Base-by-base conservation (phyloP, 2,797 vertebrate species). In the Chelidonichthys spinosus region DNA sequence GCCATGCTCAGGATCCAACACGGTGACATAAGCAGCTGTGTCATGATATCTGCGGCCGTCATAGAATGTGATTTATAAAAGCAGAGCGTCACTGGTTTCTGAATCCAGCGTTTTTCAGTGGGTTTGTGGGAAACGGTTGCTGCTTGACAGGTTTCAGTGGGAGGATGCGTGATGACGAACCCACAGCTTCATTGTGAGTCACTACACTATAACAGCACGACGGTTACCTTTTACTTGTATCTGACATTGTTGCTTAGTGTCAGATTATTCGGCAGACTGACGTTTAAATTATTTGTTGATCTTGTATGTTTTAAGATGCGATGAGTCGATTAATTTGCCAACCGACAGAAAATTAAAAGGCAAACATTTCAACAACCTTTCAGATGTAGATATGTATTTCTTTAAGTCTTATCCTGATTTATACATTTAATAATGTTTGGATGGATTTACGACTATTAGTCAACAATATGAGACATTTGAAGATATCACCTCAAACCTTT, bases 61-160 rank as follows among this genome's bases (percentile, higher is more conserved):
- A 11, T 10, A 7, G 17, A 15, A 43, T 35, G 1, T 33, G 63
- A 53, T 43, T 62, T 66, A 59, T 76, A 8, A 76, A 87, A 86
- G 62, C 70, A 50, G 80, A 68, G 62, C 0, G 35, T 17, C 47
- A 25, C 80, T 62, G 69, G 70, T 84, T 86, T 81, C 55, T 67
- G 65, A 72, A 63, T 42, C 25, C 40, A 11, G 54, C 25, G 2
- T 50, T 53, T 36, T 18, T 59, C 53, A 35, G 44, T 52, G 75
- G 46, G 54, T 64, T 62, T 65, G 74, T 70, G 66, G 44, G 36
- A 58, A 83, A 37, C 83, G 4, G 69, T 66, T 65, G 49, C 56
- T 69, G 83, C 43, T 18, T 10, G 54, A 60, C 85, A 68, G 79
- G 83, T 81, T 87, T 87, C 66, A 55, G 89, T 78, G 72, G 86